Evolutionary conservation across 2,888 invertebrate species (phyloP).

Genomic region (Leucophora obtusa): DNA sequence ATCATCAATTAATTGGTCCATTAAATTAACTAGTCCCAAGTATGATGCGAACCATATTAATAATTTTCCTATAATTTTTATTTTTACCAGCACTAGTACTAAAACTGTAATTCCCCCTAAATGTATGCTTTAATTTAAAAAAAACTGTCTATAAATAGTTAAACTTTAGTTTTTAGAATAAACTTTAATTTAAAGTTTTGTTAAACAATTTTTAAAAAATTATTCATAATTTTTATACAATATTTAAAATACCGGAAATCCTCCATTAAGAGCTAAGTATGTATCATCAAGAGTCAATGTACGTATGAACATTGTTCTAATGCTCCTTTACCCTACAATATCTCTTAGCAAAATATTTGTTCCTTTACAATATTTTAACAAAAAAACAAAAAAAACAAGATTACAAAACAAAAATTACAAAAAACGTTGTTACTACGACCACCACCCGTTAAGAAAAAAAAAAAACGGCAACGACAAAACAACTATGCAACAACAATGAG

Average conservation of each 20-base stretch:
- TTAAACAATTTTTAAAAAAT: conserved; percentile 1
- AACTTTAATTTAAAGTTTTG: neutral
- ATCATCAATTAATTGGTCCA: too few relatives aligned
- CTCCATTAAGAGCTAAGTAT: conserved; percentile 64
- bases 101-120: too few relatives aligned
- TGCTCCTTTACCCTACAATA: conserved; percentile 16
- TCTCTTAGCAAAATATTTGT: neutral
- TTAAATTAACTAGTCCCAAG: too few relatives aligned
- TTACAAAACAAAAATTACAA: conserved; percentile 30
- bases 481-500: conserved; percentile 49
- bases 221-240: conserved; percentile 16
- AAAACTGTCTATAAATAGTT: too few relatives aligned
- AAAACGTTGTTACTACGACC: conserved; percentile 21
- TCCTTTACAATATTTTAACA: neutral
- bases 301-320: conserved; percentile 41
- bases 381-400: conserved; percentile 10
- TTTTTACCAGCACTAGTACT: too few relatives aligned
- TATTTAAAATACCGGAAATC: conserved; percentile 65
- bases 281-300: conserved; percentile 57
- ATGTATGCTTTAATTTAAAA: too few relatives aligned
- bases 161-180: neutral
- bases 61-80: too few relatives aligned
- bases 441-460: conserved; percentile 51
- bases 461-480: neutral
- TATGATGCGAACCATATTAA: too few relatives aligned